Evolutionary conservation across 2,888 invertebrate genomes (phyloP).

Genomic region (Pyrocoelia pectoralis): DNA sequence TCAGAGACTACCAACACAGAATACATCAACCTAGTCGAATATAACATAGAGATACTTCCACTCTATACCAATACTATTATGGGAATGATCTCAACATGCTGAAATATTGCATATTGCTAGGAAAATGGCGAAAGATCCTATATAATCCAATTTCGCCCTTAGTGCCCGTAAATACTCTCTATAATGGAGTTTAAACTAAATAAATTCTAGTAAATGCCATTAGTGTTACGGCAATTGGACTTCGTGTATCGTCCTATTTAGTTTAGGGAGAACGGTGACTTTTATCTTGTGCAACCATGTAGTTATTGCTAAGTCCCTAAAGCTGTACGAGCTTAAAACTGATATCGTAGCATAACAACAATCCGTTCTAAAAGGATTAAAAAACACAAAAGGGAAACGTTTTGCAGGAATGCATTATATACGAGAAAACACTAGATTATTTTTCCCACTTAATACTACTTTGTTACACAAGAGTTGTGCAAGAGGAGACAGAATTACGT

Average conservation of each 20-base stretch:
- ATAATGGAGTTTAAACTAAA: conserved; percentile 49
- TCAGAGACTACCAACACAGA: conserved; percentile 27
- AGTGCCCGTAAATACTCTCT: conserved; percentile 45
- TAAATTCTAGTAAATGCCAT: conserved; percentile 49
- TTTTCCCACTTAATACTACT: background rate
- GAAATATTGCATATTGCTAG: conserved; percentile 50
- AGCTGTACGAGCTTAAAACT: conserved; percentile 26
- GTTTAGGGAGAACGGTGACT: conserved; percentile 42
- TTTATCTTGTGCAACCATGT: conserved; percentile 41
- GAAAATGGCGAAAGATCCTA: conserved; percentile 43
- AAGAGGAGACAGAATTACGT: too few species aligned
- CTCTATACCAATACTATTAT: conserved; percentile 37
- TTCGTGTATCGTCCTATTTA: conserved; percentile 43
- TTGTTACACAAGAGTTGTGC: too few species aligned
- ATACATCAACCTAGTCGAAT: conserved; percentile 36
- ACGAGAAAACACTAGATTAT: too few species aligned
- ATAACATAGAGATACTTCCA: conserved; percentile 34
- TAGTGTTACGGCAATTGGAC: conserved; percentile 49
- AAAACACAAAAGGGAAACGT: background rate
- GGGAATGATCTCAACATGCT: conserved; percentile 44
- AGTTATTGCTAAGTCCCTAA: conserved; percentile 32
- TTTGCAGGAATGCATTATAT: background rate
- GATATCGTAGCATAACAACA: conserved; percentile 15
- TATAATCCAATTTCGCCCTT: conserved; percentile 49
- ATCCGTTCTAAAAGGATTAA: conserved; percentile 8